These are phyloP conservation scores for Caenorhabditis drosophilae DNA, from an alignment of 2,888 invertebrate genomes.

Conservation along the genomic window DNA sequence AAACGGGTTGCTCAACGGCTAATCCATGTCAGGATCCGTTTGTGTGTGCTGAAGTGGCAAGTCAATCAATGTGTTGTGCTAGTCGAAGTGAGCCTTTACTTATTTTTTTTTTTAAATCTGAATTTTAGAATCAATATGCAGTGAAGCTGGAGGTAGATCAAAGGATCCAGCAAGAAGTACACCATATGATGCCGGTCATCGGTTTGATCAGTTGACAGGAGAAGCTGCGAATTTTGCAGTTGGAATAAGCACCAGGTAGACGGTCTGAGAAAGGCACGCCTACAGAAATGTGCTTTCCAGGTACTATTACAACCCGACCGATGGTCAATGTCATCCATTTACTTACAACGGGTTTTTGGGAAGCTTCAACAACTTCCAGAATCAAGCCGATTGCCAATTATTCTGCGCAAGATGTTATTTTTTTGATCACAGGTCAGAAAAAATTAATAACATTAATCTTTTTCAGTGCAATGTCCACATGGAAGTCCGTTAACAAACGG, in stretches of 20 bases:
- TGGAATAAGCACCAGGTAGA: constrained; percentile 44
- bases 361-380: constrained; percentile 57
- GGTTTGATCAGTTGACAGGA: constrained; percentile 51
- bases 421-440: constrained; percentile 3
- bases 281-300: too few relatives aligned
- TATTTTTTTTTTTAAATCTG: constrained; percentile 3
- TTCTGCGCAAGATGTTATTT: constrained; percentile 53
- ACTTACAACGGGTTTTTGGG: constrained; percentile 55
- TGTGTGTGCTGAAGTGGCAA: constrained; percentile 50
- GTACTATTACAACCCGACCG: constrained; percentile 54
- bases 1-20: constrained; percentile 45
- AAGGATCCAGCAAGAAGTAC: constrained; percentile 31
- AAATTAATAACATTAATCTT: too few relatives aligned
- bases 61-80: constrained; percentile 53
- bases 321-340: constrained; percentile 55
- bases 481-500: constrained; percentile 51
- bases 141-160: constrained; percentile 41
- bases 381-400: constrained; percentile 53
- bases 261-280: too few relatives aligned
- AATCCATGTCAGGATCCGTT: constrained; percentile 51
- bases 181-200: constrained; percentile 48
- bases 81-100: constrained; percentile 34
- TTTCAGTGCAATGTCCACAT: constrained; percentile 44
- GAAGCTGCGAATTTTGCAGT: constrained; percentile 48
- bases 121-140: constrained; percentile 46